These are phyloP conservation scores for Chlorocebus sabaeus DNA, from an alignment of 2,113 vertebrate genomes.

Conservation along the genomic window DNA sequence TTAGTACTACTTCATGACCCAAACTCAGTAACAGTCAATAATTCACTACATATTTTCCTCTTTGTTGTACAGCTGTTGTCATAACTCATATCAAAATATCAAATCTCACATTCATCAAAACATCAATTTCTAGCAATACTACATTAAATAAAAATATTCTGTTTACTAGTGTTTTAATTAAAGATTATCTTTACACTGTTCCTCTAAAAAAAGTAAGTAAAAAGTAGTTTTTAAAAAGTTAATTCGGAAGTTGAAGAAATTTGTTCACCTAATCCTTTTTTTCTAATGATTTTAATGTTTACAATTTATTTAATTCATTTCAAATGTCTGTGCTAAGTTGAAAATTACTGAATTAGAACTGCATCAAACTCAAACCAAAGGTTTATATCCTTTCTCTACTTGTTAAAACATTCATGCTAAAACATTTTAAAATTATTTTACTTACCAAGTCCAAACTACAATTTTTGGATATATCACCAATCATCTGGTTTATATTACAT, in stretches of 20 bases:
- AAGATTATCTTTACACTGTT: not conserved
- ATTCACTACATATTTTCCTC: not conserved
- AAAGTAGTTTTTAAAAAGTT: slow-evolving; percentile 18
- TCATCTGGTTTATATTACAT: slow-evolving; percentile 3
- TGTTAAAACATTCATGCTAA: slow-evolving; percentile 29
- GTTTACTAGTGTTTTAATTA: not conserved
- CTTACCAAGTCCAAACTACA: slow-evolving; percentile 38
- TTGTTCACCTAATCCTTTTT: not conserved
- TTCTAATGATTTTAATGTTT: slow-evolving; percentile 34
- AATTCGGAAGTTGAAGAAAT: slow-evolving; percentile 6
- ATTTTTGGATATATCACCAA: not conserved
- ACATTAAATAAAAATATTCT: not conserved
- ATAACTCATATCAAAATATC: slow-evolving; percentile 4
- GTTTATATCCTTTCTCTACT: not conserved
- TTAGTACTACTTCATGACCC: slow-evolving; percentile 1
- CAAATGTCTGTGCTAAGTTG: not conserved
- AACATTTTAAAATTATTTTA: slow-evolving; percentile 43
- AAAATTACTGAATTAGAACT: slow-evolving; percentile 43
- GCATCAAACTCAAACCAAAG: not conserved
- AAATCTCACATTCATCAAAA: slow-evolving; percentile 1
- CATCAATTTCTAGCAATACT: not conserved
- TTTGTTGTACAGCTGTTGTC: not conserved
- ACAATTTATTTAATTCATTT: slow-evolving; percentile 48
- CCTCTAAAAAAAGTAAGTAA: slow-evolving; percentile 17
- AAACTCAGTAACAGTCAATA: not conserved